A percentile compares a stretch with the other conserved stretches of the same genome.
phyloP scores from a whole-genome alignment of 2,888 invertebrate species.

The Caenorhabditis sp. region DNA sequence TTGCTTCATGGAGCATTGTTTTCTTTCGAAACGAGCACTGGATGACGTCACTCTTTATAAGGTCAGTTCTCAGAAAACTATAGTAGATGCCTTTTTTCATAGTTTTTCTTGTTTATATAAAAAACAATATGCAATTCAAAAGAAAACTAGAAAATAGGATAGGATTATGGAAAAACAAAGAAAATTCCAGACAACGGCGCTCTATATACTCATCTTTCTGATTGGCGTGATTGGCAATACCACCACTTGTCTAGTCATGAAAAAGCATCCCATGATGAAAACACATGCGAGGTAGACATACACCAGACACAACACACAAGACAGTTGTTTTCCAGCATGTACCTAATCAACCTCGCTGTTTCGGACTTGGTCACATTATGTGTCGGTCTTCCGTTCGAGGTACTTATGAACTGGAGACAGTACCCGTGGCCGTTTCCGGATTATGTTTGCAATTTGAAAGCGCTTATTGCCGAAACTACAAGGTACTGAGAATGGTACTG shows the following conservation, averaged over 20 bases:
- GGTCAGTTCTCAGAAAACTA: constrained; percentile 18
- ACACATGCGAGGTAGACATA: constrained; percentile 64
- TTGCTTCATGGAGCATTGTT: constrained; percentile 68
- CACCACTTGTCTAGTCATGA: constrained; percentile 66
- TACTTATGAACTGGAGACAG: constrained; percentile 69
- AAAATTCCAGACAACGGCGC: constrained; percentile 57
- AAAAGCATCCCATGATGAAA: constrained; percentile 67
- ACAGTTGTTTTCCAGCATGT: constrained; percentile 50
- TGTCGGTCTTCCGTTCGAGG: constrained; percentile 70
- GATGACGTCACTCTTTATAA: constrained; percentile 59
- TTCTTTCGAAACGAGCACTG: constrained; percentile 63
- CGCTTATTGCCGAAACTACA: constrained; percentile 68
- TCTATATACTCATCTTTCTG: constrained; percentile 63
- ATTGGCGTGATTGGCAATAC: constrained; percentile 68
- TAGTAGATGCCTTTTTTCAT: too few species aligned
- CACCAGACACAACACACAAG: not conserved
- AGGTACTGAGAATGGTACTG: constrained; percentile 41
- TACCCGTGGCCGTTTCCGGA: constrained; percentile 72
- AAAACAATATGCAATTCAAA: not conserved
- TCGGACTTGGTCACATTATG: constrained; percentile 69
- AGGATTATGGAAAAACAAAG: not conserved
- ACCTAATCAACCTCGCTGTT: constrained; percentile 67
- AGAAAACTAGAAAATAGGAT: not conserved
- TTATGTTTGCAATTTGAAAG: constrained; percentile 70
- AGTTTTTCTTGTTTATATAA: too few species aligned